phyloP scores from a whole-genome alignment of 1,140 invertebrate genomes.

The Procambarus clarkii region DNA sequence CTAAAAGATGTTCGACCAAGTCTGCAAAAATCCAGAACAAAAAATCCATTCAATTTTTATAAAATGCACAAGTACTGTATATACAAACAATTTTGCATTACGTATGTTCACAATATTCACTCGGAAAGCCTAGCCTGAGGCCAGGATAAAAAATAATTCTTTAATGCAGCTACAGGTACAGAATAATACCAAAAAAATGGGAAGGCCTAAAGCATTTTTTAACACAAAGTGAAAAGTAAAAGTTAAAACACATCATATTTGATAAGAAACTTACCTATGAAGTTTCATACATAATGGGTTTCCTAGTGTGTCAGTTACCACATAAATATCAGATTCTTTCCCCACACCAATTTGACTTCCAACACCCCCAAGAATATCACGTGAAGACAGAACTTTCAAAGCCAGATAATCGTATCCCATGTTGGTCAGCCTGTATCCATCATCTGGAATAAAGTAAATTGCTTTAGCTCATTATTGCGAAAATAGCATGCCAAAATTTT shows the following conservation, averaged over 20 bases:
- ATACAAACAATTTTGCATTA: background rate
- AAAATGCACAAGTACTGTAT: background rate
- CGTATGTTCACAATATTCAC: too few relatives aligned
- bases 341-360: slow-evolving; percentile 98
- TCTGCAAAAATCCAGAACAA: slow-evolving; percentile 78
- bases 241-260: background rate
- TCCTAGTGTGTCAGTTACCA: slow-evolving; percentile 72
- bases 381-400: slow-evolving; percentile 88
- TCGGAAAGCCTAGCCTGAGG: too few relatives aligned
- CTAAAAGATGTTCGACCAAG: slow-evolving; percentile 96
- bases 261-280: slow-evolving; percentile 78
- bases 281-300: slow-evolving; percentile 89
- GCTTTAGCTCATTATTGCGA: too few relatives aligned
- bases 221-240: background rate
- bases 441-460: slow-evolving; percentile 77
- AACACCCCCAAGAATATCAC: slow-evolving; percentile 88
- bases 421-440: slow-evolving; percentile 97
- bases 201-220: too few relatives aligned
- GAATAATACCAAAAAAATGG: too few relatives aligned
- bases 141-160: too few relatives aligned
- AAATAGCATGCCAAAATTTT: too few relatives aligned
- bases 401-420: slow-evolving; percentile 98
- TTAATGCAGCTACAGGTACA: too few relatives aligned
- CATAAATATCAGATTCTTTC: slow-evolving; percentile 77
- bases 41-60: background rate